Base-by-base conservation (phyloP, 1,140 invertebrate genomes). In the Zaprionus lachaisei region DNA sequence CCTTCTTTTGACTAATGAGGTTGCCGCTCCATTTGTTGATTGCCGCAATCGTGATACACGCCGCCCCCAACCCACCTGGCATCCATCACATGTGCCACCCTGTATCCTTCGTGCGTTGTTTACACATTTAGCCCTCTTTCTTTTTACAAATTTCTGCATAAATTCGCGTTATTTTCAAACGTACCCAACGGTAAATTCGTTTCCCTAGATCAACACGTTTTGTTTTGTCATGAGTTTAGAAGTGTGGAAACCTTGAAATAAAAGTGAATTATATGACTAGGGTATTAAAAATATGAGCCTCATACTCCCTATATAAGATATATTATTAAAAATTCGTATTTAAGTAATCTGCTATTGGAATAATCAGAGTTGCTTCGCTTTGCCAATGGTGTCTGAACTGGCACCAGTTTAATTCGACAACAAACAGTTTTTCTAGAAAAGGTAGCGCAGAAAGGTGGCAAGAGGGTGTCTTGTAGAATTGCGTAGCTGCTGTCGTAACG, bases 1-100 rank as follows among this genome's bases (percentile, higher is more conserved):
- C 68, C 63, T 31, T 28, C 31, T 57, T 77, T 67, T 77, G 75
- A 77, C 75, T 77, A 77, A 77, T 77, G 75, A 77, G 75, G 75
- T 77, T 77, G 75, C 70, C 75, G 75, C 75, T 77, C 75, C 75
- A 77, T 77, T 77, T 73, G 75, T 77, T 77, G 75, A 77, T 77
- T 77, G 75, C 70, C 74, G 74, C 74, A 77, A 72, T 77, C 70
- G 74, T 67, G 62, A 73, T 63, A 64, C 60, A 56, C 72, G 51
- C 47, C 57, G 63, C 58, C 31, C 68, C 60, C 37, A 20, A 20
- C 64, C 26, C 17, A 5, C 41, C 58, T 22, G 64, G 37, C 64
- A 26, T 54, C 70, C 62, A 72, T 67, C 72, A 74, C 66, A 69
- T 74, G 72, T 62, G 72, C 31, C 17, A 17, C 11, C 26, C 22